Percentiles rank a stretch among this genome's conserved stretches.
These are phyloP conservation scores for Lamprologus callipterus DNA, from an alignment of 2,113 vertebrate species.

Conservation along the genomic window DNA sequence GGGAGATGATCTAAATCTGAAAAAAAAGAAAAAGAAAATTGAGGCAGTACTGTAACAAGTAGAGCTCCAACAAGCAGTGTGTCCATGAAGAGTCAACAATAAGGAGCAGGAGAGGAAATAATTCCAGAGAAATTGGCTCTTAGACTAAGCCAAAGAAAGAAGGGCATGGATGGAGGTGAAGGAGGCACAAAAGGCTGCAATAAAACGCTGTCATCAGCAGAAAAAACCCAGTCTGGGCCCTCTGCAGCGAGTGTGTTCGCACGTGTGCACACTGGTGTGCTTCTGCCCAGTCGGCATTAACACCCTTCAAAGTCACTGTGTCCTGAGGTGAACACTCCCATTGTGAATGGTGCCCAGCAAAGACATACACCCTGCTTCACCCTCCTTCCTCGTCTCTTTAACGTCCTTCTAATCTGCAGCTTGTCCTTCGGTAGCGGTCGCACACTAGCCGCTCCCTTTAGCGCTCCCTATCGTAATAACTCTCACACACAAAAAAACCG, in stretches of 20 bases:
- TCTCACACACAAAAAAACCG: not conserved
- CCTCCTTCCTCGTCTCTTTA: not conserved
- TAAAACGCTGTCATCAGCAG: constrained; percentile 52
- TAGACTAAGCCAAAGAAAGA: not conserved
- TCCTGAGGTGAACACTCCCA: constrained; percentile 49
- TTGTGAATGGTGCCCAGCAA: not conserved
- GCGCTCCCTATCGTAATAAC: not conserved
- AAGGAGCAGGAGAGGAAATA: not conserved
- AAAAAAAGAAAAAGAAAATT: not conserved
- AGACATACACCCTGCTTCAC: not conserved
- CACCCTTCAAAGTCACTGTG: constrained; percentile 63
- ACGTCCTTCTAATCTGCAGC: not conserved
- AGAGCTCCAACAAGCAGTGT: not conserved
- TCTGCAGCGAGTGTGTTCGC: constrained; percentile 46
- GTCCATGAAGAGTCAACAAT: not conserved
- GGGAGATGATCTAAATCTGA: not conserved
- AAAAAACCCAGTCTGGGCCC: constrained; percentile 44
- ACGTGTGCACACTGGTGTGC: constrained; percentile 31
- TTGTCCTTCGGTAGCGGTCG: not conserved
- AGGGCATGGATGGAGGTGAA: constrained; percentile 8
- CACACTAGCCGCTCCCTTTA: not conserved
- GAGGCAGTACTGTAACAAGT: not conserved
- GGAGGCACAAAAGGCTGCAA: not conserved
- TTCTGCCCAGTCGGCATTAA: constrained; percentile 63
- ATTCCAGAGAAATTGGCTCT: not conserved